Evolutionary conservation across 2,797 vertebrate species (phyloP).

Genomic region (Thripadectes ignobilis): DNA sequence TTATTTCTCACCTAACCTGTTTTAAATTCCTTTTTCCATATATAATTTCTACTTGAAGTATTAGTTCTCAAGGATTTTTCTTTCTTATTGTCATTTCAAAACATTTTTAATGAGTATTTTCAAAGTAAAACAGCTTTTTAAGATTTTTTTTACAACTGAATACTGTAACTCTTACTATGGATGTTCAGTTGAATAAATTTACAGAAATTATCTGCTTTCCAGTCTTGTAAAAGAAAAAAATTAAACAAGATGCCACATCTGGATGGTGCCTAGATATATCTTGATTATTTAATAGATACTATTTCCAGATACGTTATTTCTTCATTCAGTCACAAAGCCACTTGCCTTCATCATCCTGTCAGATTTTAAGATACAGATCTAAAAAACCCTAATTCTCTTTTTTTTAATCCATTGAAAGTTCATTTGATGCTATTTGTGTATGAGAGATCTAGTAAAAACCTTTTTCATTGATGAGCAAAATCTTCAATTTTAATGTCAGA

Average conservation of each 20-base stretch:
- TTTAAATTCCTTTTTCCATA: background rate
- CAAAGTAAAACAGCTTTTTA: background rate
- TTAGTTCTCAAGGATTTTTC: background rate
- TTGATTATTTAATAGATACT: background rate
- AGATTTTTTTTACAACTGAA: background rate
- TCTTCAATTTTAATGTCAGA: background rate
- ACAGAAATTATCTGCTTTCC: background rate
- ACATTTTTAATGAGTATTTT: background rate
- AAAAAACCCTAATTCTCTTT: fast-evolving
- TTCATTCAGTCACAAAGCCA: background rate
- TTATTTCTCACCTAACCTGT: background rate
- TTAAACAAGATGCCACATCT: background rate
- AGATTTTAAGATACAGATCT: background rate
- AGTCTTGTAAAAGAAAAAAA: background rate
- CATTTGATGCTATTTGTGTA: background rate
- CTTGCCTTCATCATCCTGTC: background rate
- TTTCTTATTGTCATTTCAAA: background rate
- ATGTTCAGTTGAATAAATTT: background rate
- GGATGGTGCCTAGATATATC: background rate
- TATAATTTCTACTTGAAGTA: background rate
- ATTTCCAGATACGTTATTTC: background rate
- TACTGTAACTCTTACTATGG: background rate
- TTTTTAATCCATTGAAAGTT: background rate
- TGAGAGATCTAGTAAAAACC: background rate
- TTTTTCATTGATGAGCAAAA: background rate